Conservation (phyloP, 2,888 invertebrate genomes). For the Drosophila borealis region DNA sequence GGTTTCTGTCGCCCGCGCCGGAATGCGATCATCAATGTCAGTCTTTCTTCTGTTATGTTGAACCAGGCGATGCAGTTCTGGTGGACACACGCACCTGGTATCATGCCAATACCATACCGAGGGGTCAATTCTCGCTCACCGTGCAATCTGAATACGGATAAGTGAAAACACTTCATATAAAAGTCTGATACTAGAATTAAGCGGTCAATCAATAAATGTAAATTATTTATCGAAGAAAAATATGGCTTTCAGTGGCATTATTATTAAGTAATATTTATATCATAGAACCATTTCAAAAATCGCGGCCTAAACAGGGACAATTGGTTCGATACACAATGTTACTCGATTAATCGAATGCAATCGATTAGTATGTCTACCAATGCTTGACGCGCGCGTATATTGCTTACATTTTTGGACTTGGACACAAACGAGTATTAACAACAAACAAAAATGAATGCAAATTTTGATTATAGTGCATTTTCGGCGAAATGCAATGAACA, state of each 20-base stretch:
- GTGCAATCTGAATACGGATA: slow-evolving; percentile 96
- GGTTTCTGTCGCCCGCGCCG: slow-evolving; percentile 93
- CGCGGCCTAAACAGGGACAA: background rate
- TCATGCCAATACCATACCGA: slow-evolving; percentile 93
- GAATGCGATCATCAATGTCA: slow-evolving; percentile 93
- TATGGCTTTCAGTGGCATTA: background rate
- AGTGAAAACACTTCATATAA: background rate
- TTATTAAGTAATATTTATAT: background rate
- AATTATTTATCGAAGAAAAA: background rate
- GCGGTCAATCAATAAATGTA: slow-evolving; percentile 22
- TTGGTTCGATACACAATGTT: slow-evolving; percentile 6
- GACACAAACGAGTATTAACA: slow-evolving; percentile 5
- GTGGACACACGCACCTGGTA: slow-evolving; percentile 97
- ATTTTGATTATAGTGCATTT: slow-evolving; percentile 49
- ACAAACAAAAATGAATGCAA: slow-evolving; percentile 27
- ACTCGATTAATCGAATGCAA: slow-evolving; percentile 4
- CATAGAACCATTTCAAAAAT: background rate
- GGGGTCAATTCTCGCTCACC: slow-evolving; percentile 93
- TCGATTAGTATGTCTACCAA: background rate
- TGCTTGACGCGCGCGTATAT: slow-evolving; percentile 19
- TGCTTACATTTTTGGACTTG: background rate
- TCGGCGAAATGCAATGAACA: slow-evolving; percentile 45
- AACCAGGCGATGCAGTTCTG: slow-evolving; percentile 94
- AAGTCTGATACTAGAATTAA: slow-evolving; percentile 21
- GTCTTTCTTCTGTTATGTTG: slow-evolving; percentile 90